phyloP scores from a whole-genome alignment of 2,888 invertebrate genomes.

The Caenorhabditis sp. region DNA sequence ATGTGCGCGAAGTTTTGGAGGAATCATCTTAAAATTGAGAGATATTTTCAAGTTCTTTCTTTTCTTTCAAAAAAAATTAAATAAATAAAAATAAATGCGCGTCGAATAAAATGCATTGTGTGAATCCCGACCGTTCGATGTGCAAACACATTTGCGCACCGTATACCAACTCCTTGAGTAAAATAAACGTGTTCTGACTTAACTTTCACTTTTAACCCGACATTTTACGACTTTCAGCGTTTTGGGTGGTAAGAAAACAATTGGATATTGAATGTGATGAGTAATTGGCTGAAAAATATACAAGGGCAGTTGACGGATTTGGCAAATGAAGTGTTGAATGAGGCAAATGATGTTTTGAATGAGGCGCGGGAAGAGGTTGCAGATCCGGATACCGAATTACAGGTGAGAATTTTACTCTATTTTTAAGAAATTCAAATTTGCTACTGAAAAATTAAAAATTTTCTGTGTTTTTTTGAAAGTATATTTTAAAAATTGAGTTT shows the following conservation, averaged over 20 bases:
- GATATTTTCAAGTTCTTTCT: too few species aligned
- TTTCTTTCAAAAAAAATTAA: neutral
- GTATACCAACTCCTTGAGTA: neutral
- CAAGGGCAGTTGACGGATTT: conserved; percentile 62
- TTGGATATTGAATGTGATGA: conserved; percentile 10
- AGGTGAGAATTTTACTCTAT: conserved; percentile 42
- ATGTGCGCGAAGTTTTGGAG: conserved; percentile 20
- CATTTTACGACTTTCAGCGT: neutral
- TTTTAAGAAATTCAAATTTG: neutral
- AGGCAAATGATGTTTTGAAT: conserved; percentile 55
- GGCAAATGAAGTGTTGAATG: conserved; percentile 64
- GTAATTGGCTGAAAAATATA: conserved; percentile 44
- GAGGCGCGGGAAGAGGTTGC: conserved; percentile 62
- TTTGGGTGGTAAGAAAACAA: neutral
- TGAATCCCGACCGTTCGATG: neutral
- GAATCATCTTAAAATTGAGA: conserved; percentile 3
- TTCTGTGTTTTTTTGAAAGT: conserved; percentile 1
- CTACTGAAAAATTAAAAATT: conserved; percentile 1
- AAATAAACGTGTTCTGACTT: neutral
- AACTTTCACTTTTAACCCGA: neutral
- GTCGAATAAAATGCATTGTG: neutral
- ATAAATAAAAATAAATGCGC: conserved; percentile 2
- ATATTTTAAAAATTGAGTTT: too few species aligned
- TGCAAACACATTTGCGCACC: neutral
- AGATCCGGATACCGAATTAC: conserved; percentile 62